Evolutionary conservation across 2,888 invertebrate genomes (phyloP).

Genomic region (Lasioglossum villosulum): DNA sequence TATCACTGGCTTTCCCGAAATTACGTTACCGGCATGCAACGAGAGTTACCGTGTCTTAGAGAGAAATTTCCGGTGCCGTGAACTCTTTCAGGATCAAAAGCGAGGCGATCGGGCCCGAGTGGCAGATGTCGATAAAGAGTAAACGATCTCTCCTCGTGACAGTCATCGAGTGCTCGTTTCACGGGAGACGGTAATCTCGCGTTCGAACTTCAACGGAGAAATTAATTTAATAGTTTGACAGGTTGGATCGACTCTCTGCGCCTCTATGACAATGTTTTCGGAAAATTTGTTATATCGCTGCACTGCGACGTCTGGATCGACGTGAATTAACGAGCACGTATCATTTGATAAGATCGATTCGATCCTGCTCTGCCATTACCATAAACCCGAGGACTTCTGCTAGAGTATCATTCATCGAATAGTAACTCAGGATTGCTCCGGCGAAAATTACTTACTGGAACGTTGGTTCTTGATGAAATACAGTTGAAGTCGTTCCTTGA

Average conservation of each 20-base stretch:
- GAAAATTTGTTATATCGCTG: neutral
- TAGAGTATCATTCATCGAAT: neutral
- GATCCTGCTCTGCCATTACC: neutral
- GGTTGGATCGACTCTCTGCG: neutral
- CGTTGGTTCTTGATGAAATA: slow-evolving; percentile 99
- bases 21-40: slow-evolving; percentile 49
- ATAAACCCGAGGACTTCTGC: neutral
- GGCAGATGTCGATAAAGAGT: slow-evolving; percentile 16
- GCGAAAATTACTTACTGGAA: slow-evolving; percentile 93
- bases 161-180: slow-evolving; percentile 14
- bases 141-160: slow-evolving; percentile 12
- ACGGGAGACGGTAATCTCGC: neutral
- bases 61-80: slow-evolving; percentile 40
- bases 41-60: slow-evolving; percentile 21
- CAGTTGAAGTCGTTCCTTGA: slow-evolving; percentile 99
- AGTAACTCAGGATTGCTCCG: neutral
- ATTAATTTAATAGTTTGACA: slow-evolving; percentile 1
- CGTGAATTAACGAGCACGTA: too few relatives aligned
- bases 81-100: slow-evolving; percentile 39
- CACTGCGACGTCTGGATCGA: too few relatives aligned
- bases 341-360: too few relatives aligned
- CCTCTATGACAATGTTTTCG: neutral
- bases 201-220: neutral
- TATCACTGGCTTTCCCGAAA: slow-evolving; percentile 37
- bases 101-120: slow-evolving; percentile 1